A percentile compares a stretch with the other conserved stretches of the same genome.
Evolutionary conservation across 2,888 invertebrate genomes (phyloP).

Genomic region (Troides helena): DNA sequence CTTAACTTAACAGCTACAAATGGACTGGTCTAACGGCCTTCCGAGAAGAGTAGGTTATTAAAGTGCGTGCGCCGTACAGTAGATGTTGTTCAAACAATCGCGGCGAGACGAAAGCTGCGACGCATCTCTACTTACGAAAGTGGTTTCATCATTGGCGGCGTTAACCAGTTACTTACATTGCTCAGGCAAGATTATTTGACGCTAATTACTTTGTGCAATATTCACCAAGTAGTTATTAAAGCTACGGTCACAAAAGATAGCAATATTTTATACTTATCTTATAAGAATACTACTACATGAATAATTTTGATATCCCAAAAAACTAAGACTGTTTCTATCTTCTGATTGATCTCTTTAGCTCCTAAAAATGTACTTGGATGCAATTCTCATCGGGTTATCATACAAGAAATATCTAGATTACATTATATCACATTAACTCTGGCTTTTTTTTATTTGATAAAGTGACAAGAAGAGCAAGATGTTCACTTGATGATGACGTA

Average conservation of each 20-base stretch:
- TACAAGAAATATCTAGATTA: no score
- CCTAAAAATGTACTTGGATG: no score
- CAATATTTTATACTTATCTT: not conserved
- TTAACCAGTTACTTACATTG: conserved; percentile 17
- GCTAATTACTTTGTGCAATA: conserved; percentile 1
- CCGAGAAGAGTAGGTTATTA: conserved; percentile 7
- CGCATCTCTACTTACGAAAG: conserved; percentile 10
- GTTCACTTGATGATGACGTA: no score
- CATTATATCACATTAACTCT: no score
- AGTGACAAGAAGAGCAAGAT: no score
- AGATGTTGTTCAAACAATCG: conserved; percentile 25
- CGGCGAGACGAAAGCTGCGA: conserved; percentile 23
- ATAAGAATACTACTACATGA: not conserved
- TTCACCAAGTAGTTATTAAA: conserved; percentile 1
- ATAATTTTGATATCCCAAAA: not conserved
- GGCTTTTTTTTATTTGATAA: no score
- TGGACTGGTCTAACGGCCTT: not conserved
- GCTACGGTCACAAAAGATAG: not conserved
- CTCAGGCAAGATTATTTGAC: conserved; percentile 13
- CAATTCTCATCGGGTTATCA: no score
- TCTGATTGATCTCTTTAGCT: no score
- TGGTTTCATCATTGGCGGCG: conserved; percentile 6
- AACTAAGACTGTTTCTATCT: not conserved
- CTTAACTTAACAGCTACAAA: no score
- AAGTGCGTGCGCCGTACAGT: conserved; percentile 1